Base-by-base conservation (phyloP, 2,113 vertebrate species). In the Epinephelus lanceolatus region DNA sequence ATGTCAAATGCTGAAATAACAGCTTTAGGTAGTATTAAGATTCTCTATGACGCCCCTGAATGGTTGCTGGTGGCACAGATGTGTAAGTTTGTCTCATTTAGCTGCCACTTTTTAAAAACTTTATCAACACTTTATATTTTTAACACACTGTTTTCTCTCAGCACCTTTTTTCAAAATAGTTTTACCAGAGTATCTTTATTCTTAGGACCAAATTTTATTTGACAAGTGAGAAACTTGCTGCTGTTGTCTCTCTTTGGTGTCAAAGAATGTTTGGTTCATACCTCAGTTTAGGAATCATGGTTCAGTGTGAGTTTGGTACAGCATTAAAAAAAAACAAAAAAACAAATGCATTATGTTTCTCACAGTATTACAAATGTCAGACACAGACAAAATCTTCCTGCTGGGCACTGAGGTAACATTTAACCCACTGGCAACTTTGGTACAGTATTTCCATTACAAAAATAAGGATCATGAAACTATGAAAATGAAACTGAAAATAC, bases 161-260 rank as follows among this genome's bases (percentile, higher is more conserved):
- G 55, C 66, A 19, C 52, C 6, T 37, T 69, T 70, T 69, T 40
- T 51, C 33, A 30, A 56, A 59, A 59, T 59, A 69, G 42, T 40
- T 78, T 56, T 17, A 51, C 27, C 21, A 60, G 60, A 60, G 25
- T 37, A 14, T 68, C 14, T 30, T 68, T 5, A 23, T 23, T 40
- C 14, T 59, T 11, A 6, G 55, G 12, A 76, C 2, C 40, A 37
- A n/a, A 60, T 60, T 51, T 15, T 60, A 25, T 37, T 52, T 69
- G 75, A 59, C 53, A 27, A n/a, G 23, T 53, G 67, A 71, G 40
- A 49, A 45, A 33, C 9, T 57, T 55, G 25, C 19, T 14, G 23
- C 51, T 49, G 14, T 37, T 57, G 1, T 47, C 5, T 47, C 37
- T 56, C 6, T 72, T 57, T 57, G 8, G 18, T 62, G 57, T 47